Percentiles rank a stretch among this genome's conserved stretches.
Evolutionary conservation across 1,140 invertebrate species (phyloP).

Genomic region (Eriocheir sinensis): DNA sequence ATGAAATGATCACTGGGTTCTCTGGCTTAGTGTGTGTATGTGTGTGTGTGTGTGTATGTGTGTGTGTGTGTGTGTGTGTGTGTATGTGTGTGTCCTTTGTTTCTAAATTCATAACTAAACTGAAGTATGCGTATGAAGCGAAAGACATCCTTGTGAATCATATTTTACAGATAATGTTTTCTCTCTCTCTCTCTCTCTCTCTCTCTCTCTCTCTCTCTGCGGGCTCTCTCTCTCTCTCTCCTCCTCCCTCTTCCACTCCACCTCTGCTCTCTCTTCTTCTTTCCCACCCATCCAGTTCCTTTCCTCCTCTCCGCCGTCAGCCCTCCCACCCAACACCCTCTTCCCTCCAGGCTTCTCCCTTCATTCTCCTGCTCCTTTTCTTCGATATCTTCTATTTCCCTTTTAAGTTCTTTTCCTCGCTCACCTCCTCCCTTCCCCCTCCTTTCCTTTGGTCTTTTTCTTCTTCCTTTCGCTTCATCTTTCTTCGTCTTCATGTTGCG

Average conservation of each 20-base stretch:
- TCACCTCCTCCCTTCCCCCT: background rate
- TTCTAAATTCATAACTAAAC: too few relatives aligned
- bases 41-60: too few relatives aligned
- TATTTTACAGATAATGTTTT: too few relatives aligned
- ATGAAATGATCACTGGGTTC: too few relatives aligned
- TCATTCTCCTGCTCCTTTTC: too few relatives aligned
- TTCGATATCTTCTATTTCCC: background rate
- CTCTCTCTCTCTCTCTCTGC: background rate
- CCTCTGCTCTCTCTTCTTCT: background rate
- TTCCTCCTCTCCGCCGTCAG: background rate
- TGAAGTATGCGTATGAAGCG: too few relatives aligned
- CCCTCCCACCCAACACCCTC: background rate
- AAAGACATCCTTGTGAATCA: too few relatives aligned
- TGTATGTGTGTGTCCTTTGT: too few relatives aligned
- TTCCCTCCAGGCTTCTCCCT: background rate
- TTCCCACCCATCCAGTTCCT: background rate
- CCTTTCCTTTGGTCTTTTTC: background rate
- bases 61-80: too few relatives aligned
- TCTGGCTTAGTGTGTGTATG: too few relatives aligned
- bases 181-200: too few relatives aligned
- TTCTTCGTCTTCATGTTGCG: background rate
- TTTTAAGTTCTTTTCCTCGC: background rate
- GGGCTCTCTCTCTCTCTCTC: background rate
- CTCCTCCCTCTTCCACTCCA: background rate
- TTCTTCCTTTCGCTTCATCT: background rate